Evolutionary conservation across 2,888 invertebrate genomes (phyloP).

Genomic region (Trichacis sp.): DNA sequence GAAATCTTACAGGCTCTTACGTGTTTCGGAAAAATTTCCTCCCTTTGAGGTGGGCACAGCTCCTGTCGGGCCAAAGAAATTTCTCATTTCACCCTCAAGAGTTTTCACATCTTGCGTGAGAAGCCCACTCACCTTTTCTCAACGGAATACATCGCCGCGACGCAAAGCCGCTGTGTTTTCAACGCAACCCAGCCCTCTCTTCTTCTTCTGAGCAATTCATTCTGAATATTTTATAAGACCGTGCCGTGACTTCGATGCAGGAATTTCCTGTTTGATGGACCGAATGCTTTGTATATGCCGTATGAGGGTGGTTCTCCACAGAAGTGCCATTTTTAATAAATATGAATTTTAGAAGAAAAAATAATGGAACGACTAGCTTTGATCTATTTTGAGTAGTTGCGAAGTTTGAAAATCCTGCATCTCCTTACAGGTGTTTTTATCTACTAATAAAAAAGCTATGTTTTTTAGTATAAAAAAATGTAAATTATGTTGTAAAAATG

Average conservation of each 20-base stretch:
- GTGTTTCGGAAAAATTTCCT: neutral
- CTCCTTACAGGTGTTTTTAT: no score
- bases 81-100: slow-evolving; percentile 28
- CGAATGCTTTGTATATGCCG: neutral
- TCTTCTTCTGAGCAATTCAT: slow-evolving; percentile 34
- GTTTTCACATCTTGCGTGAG: slow-evolving; percentile 18
- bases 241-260: slow-evolving; percentile 12
- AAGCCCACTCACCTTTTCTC: slow-evolving; percentile 21
- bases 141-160: slow-evolving; percentile 6
- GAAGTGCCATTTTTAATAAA: no score
- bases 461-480: no score
- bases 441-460: no score
- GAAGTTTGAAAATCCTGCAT: no score
- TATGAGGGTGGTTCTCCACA: no score
- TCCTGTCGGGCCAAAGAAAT: slow-evolving; percentile 14
- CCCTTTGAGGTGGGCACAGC: slow-evolving; percentile 8
- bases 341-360: no score
- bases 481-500: no score
- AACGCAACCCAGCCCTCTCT: slow-evolving; percentile 1
- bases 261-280: slow-evolving; percentile 13
- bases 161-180: slow-evolving; percentile 14
- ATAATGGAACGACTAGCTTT: no score
- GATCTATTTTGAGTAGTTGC: no score
- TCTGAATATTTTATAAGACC: slow-evolving; percentile 44
- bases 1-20: neutral